Conservation (phyloP, 2,888 invertebrate genomes). For the Himalopsyche tibetana region DNA sequence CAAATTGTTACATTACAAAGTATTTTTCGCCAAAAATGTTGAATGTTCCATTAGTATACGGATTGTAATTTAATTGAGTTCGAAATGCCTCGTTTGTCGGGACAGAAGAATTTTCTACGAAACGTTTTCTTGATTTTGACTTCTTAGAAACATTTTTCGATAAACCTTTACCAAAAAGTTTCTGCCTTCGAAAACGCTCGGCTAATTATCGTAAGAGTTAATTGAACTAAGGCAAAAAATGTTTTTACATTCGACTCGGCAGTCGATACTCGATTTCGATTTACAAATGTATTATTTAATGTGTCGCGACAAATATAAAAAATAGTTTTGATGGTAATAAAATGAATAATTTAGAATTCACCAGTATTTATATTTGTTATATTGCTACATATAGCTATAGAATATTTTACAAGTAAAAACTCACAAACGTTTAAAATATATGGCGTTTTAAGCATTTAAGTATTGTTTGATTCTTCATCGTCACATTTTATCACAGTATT, state of each 20-base stretch:
- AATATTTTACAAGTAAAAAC: no score
- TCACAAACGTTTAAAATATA: no score
- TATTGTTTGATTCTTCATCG: no score
- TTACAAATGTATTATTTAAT: background rate
- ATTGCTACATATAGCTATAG: no score
- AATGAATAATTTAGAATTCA: no score
- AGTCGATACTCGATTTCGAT: background rate
- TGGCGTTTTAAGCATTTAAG: no score
- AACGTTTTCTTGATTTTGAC: constrained; percentile 28
- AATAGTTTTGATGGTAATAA: no score
- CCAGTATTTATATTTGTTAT: no score
- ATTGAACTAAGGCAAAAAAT: constrained; percentile 26
- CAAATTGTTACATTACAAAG: no score
- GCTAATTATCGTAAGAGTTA: constrained; percentile 29
- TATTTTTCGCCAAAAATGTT: background rate
- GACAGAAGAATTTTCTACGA: background rate
- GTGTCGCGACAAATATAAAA: no score
- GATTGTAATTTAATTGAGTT: constrained; percentile 9
- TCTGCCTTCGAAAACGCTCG: constrained; percentile 4
- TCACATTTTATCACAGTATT: no score
- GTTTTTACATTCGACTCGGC: background rate
- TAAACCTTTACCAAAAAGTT: constrained; percentile 18
- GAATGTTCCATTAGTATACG: background rate
- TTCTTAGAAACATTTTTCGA: constrained; percentile 39
- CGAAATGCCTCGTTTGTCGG: constrained; percentile 31